Evolutionary conservation across 2,888 invertebrate genomes (phyloP), one percentile per base, ranked within the genome.

Genomic region (Caenorhabditis afra): DNA sequence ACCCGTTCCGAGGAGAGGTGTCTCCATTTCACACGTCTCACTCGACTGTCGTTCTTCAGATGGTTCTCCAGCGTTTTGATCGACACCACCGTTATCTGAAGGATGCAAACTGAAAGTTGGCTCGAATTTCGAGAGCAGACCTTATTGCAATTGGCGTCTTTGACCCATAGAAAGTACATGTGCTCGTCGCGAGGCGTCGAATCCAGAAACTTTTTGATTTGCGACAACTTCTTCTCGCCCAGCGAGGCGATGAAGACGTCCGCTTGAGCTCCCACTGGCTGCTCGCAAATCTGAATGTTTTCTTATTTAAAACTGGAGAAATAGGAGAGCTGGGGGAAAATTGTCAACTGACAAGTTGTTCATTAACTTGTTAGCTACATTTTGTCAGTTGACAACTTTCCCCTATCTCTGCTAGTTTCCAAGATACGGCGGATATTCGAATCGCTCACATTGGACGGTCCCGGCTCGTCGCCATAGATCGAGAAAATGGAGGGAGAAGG

Each of bases 1-100:
- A 83, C 75, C 14, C 84, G 47, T 37, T 84, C 84, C 16, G 84
- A 57, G 3, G 82, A 83, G 37, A 83, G 59, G 70, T 84, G 82
- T 18, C 84, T 52, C 84, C 84, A 84, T 62, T 84, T 84, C n/a
- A 84, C 84, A 49, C 84, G 64, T 29, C 82, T 57, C n/a, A 84
- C 80, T 8, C 81, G 65, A 49, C 75, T 81, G 23, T 84, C 74
- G 53, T 71, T 84, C 45, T 82, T 83, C 47, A 83, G 37, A 62
- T 84, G 81, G 53, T 84, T 84, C 55, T 84, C 84, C 57, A 84
- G 49, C 5, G 82, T 84, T 74, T 84, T 84, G 11, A 84, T 61
- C 14, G 82, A 83, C 47, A 84, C 55, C 23, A 84, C 81, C n/a
- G 84, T 84, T 11, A 84, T 78, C 82, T 84, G 53, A 29, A 29